phyloP scores from a whole-genome alignment of 2,888 invertebrate genomes.

The Xanthia togata region DNA sequence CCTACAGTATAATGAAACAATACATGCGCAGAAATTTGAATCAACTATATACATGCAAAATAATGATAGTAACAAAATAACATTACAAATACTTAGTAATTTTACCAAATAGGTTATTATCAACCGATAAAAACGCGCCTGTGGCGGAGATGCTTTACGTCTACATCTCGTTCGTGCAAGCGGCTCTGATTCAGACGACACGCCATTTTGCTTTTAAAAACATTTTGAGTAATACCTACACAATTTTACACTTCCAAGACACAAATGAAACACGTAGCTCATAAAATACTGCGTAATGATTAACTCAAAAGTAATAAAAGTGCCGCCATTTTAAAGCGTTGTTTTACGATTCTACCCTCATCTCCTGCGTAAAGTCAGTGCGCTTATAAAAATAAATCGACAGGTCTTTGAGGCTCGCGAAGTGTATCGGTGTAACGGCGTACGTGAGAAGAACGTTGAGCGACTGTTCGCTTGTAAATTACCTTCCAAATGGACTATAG shows the following conservation, averaged over 20 bases:
- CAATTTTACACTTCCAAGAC: conserved; percentile 22
- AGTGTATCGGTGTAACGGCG: conserved; percentile 65
- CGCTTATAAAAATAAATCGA: conserved; percentile 72
- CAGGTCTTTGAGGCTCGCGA: conserved; percentile 62
- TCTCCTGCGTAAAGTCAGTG: conserved; percentile 58
- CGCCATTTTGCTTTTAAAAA: background rate
- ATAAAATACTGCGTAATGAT: conserved; percentile 59
- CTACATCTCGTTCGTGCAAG: background rate
- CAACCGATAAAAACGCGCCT: too few relatives aligned
- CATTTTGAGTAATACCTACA: conserved; percentile 17
- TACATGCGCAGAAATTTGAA: too few relatives aligned
- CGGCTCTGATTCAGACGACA: too few relatives aligned
- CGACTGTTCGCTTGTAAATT: conserved; percentile 56
- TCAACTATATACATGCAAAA: too few relatives aligned
- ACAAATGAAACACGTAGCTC: conserved; percentile 35
- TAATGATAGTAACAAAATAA: too few relatives aligned
- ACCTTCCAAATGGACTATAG: conserved; percentile 45
- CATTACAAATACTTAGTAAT: too few relatives aligned
- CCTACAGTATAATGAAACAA: too few relatives aligned
- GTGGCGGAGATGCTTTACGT: too few relatives aligned
- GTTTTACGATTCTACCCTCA: conserved; percentile 62
- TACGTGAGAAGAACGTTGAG: conserved; percentile 57
- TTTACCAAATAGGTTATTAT: too few relatives aligned
- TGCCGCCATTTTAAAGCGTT: conserved; percentile 54
- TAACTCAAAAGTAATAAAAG: conserved; percentile 60